Percentiles rank a stretch among this genome's conserved stretches.
These are phyloP conservation scores for Rhea americana DNA, from an alignment of 2,113 vertebrate genomes.

Conservation along the genomic window DNA sequence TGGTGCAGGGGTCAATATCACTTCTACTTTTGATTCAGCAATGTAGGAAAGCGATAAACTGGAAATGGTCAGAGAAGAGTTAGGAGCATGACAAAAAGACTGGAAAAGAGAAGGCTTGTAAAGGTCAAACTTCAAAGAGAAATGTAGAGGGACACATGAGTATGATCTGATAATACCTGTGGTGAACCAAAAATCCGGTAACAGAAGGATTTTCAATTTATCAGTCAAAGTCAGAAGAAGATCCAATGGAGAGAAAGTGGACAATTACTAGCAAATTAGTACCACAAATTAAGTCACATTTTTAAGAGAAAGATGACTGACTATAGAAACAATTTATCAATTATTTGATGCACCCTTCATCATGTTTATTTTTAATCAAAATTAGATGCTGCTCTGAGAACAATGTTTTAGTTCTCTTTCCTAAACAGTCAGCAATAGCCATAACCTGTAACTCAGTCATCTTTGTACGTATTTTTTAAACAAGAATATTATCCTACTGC, in stretches of 20 bases:
- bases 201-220: neutral
- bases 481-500: neutral
- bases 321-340: neutral
- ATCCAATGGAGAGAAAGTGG: neutral
- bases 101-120: neutral
- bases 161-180: neutral
- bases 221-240: neutral
- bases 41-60: neutral
- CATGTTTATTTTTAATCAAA: neutral
- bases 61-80: neutral
- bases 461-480: neutral
- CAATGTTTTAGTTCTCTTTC: neutral
- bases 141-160: neutral
- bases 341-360: neutral
- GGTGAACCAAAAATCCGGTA: neutral
- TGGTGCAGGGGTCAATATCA: neutral
- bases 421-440: neutral
- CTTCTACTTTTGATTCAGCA: neutral
- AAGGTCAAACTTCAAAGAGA: neutral
- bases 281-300: neutral
- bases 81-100: neutral
- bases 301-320: neutral
- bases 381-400: neutral
- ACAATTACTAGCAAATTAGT: neutral
- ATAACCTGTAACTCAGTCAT: accelerated